These are phyloP conservation scores for Girardia tigrina DNA, from an alignment of 2,888 invertebrate species.

Conservation along the genomic window DNA sequence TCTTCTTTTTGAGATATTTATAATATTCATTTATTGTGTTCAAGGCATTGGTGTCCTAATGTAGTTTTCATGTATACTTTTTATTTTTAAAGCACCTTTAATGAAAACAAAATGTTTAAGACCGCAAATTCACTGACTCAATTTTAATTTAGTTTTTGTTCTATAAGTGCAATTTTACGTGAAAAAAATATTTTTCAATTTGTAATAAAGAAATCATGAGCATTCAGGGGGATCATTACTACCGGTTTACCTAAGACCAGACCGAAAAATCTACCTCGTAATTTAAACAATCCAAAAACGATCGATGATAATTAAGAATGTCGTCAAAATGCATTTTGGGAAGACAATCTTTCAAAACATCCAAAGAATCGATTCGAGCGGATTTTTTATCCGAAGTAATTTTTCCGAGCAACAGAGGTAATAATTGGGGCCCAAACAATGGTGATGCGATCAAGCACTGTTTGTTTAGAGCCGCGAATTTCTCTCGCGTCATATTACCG, in stretches of 20 bases:
- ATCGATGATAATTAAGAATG: background rate
- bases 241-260: background rate
- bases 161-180: too few species aligned
- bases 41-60: too few species aligned
- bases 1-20: too few species aligned
- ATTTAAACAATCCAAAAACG: background rate
- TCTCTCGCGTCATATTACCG: background rate
- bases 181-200: too few species aligned
- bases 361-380: background rate
- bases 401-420: background rate
- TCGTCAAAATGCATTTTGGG: background rate
- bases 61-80: too few species aligned
- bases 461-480: background rate
- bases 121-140: too few species aligned
- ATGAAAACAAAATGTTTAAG: too few species aligned
- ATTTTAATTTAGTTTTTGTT: too few species aligned
- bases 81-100: too few species aligned
- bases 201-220: too few species aligned
- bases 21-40: too few species aligned
- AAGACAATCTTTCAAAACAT: background rate
- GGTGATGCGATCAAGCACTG: background rate
- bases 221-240: too few species aligned
- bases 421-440: background rate
- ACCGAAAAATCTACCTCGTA: background rate
- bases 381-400: background rate